These are phyloP conservation scores for Paedocypris micromegethes DNA, from an alignment of 2,797 vertebrate species.

Conservation along the genomic window DNA sequence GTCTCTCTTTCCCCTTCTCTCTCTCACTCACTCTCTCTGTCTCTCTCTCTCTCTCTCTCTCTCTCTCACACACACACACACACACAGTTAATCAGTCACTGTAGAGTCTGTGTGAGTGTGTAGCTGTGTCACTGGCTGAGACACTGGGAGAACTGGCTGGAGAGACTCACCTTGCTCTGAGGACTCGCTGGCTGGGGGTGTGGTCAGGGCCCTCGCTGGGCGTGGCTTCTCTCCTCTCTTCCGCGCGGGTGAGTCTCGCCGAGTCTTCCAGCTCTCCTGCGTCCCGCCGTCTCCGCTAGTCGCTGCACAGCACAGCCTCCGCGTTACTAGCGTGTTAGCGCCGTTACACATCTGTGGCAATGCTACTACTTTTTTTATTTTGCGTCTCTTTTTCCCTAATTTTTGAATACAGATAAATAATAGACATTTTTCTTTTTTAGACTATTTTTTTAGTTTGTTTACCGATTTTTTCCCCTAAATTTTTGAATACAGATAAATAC, in stretches of 20 bases:
- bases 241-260: slow-evolving; percentile 43
- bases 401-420: too few species aligned
- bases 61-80: neutral
- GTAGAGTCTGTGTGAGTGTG: neutral
- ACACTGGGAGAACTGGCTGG: neutral
- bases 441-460: too few species aligned
- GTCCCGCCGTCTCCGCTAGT: slow-evolving; percentile 67
- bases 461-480: too few species aligned
- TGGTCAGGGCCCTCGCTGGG: slow-evolving; percentile 55
- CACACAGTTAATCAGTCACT: neutral
- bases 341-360: too few species aligned
- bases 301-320: slow-evolving; percentile 51
- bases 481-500: too few species aligned
- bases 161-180: slow-evolving; percentile 64
- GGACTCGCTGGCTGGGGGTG: slow-evolving; percentile 65
- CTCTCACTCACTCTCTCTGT: too few species aligned
- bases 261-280: slow-evolving; percentile 64
- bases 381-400: too few species aligned
- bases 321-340: too few species aligned
- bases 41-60: too few species aligned
- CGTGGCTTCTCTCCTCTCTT: slow-evolving; percentile 55
- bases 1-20: too few species aligned
- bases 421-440: too few species aligned
- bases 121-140: neutral
- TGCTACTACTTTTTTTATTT: too few species aligned